Base-by-base conservation (phyloP, 2,797 vertebrate species). In the Dryobates pubescens region DNA sequence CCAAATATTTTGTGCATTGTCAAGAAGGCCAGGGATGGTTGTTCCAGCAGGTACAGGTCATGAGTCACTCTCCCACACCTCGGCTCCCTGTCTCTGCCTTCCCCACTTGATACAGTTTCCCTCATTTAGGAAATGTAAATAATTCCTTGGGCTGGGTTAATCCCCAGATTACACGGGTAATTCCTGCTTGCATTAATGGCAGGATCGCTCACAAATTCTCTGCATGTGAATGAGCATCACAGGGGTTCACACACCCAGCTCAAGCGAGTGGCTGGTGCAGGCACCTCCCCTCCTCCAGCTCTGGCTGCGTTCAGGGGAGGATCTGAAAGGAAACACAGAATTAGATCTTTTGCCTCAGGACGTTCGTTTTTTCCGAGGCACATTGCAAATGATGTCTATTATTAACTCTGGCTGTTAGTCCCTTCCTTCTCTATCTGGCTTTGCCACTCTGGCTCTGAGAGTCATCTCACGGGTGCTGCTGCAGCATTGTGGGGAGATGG, bases 81-180 rank as follows among this genome's bases (percentile, higher is more conserved):
- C 17, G 0, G n/a, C 76, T 88, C 84, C 76, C n/a, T 0, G 0
- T 4, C 76, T 36, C 87, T 38, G 59, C 43, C 61, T 94, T 51
- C 45, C 38, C 36, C 82, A 22, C 67, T 76, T 16, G 56, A 78
- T 87, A 87, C 38, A 57, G 32, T 89, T 94, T 86, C 86, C 73
- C 73, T 89, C 76, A 43, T 89, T 96, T 92, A 92, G 85, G 90
- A 92, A 94, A 90, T 76, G 89, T 88, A 94, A 96, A 93, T 95
- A 93, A 91, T 76, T 94, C 90, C 89, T 92, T 70, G 79, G 94
- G 86, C 88, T 90, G 86, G 0, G 4, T 68, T 96, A 94, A 96
- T 93, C 92, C 93, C 87, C 41, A 83, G 94, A 93, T 96, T 94
- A 94, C 94, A 94, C 1, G 43, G 34, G 59, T 92, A 96, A 95